Base-by-base conservation (phyloP, 2,888 invertebrate genomes). In the Eudasyphora cyanicolor region DNA sequence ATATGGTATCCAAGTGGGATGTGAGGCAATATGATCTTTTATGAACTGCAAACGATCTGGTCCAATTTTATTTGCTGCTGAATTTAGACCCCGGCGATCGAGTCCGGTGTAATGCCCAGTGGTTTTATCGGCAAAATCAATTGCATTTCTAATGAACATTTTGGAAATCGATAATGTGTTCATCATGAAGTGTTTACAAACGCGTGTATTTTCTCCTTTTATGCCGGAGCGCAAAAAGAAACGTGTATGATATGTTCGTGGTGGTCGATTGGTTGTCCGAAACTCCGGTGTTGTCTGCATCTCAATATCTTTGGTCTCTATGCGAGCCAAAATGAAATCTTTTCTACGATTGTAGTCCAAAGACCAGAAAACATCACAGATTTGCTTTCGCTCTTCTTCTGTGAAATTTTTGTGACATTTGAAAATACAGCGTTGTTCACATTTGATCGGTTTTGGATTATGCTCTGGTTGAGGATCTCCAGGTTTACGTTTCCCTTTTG, bases 311-410 rank as follows among this genome's bases (percentile, higher is more conserved):
- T 84, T 86, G 6, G 86, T 79, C 74, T 87, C 87, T 24, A 87
- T 85, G 21, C 85, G 85, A 0, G 86, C 85, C 27, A 86, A 64
- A 21, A 87, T 82, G 24, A 86, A 87, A 69, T 87, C 87, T 35
- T 86, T 87, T n/a, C 86, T 86, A 7, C 86, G 80, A 14, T 87
- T 87, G 38, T 82, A 87, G 49, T 86, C 86, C 76, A 87, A 76
- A 5, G 84, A 84, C 87, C 87, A 87, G 69, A 86, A 87, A 2
- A 78, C 76, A n/a, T 85, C 85, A 77, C 86, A 87, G 38, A 87
- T 82, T 79, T 86, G 83, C 35, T 79, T 64, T 7, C 87, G 85
- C 35, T 87, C 86, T 7, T 84, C 84, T 42, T 85, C 86, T 24
- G 78, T 86, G 38, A 86, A 86, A 24, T 86, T 71, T 8, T 73